Percentiles rank a stretch among this genome's conserved stretches.
phyloP scores from a whole-genome alignment of 2,888 invertebrate species.

The Ctenicera cuprea region DNA sequence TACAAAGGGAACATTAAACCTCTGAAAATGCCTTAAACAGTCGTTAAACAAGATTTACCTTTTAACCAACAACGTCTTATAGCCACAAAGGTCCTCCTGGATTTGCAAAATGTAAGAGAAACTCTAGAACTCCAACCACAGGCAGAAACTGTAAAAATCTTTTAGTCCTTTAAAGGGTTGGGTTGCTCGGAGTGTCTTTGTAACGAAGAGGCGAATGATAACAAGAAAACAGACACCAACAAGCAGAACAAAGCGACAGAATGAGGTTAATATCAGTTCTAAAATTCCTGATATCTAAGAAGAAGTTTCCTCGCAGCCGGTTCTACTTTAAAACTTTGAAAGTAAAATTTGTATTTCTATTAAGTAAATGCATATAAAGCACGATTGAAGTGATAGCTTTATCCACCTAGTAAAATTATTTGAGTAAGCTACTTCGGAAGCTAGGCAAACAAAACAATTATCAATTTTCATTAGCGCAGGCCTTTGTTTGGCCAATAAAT shows the following conservation, averaged over 20 bases:
- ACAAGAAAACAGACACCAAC: conserved; percentile 39
- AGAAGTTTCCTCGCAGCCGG: conserved; percentile 9
- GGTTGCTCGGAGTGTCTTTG: conserved; percentile 17
- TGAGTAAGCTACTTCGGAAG: not conserved
- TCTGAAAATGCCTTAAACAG: not conserved
- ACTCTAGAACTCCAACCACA: conserved; percentile 5
- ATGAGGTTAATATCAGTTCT: conserved; percentile 34
- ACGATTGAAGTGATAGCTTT: not conserved
- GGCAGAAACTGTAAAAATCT: conserved; percentile 28
- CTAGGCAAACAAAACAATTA: conserved; percentile 23
- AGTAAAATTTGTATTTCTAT: conserved; percentile 20
- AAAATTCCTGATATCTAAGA: conserved; percentile 24
- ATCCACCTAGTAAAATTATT: conserved; percentile 24
- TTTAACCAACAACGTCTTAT: conserved; percentile 27
- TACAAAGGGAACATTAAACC: not conserved
- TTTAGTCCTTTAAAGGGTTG: conserved; percentile 32
- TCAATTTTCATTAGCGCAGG: conserved; percentile 12
- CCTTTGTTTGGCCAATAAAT: conserved; percentile 26
- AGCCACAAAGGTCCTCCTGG: conserved; percentile 25
- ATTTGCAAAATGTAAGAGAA: conserved; percentile 23
- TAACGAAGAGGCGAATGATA: conserved; percentile 36
- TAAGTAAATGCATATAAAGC: conserved; percentile 20
- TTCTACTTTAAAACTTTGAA: conserved; percentile 9
- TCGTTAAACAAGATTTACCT: conserved; percentile 16
- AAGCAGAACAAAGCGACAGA: conserved; percentile 32